Evolutionary conservation across 2,797 vertebrate genomes (phyloP).

Genomic region (Scarus forsteni): DNA sequence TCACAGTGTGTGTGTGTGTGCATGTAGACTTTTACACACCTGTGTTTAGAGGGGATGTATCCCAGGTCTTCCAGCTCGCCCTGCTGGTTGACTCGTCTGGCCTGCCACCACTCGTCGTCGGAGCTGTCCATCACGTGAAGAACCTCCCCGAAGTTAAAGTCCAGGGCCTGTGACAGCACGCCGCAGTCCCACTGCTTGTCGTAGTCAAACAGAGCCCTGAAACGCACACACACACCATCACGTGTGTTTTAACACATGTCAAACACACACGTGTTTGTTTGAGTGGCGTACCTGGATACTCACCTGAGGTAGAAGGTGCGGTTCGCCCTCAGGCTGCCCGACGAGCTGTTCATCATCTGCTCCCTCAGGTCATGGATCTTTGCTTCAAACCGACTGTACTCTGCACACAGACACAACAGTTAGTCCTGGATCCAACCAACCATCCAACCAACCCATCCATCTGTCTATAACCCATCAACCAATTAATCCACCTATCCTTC

Average conservation of each 20-base stretch:
- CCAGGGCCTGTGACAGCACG: slow-evolving; percentile 91
- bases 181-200: slow-evolving; percentile 93
- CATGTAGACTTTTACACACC: slow-evolving; percentile 58
- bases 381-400: slow-evolving; percentile 91
- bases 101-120: slow-evolving; percentile 94
- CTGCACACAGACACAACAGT: slow-evolving; percentile 53
- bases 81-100: slow-evolving; percentile 86
- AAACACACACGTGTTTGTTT: background rate
- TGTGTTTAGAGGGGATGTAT: slow-evolving; percentile 89
- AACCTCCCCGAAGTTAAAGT: slow-evolving; percentile 90
- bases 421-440: too few species aligned
- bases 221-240: background rate
- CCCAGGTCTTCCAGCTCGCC: slow-evolving; percentile 90
- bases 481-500: too few species aligned
- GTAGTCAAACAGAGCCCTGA: slow-evolving; percentile 91
- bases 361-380: slow-evolving; percentile 93
- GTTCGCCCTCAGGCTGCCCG: slow-evolving; percentile 83
- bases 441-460: too few species aligned
- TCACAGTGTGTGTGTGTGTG: background rate
- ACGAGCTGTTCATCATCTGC: slow-evolving; percentile 90
- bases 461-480: too few species aligned
- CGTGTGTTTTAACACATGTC: background rate
- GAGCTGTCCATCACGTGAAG: slow-evolving; percentile 89
- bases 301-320: slow-evolving; percentile 76
- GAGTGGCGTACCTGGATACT: background rate